phyloP scores from a whole-genome alignment of 1,140 invertebrate genomes.

The Epicauta chinensis region DNA sequence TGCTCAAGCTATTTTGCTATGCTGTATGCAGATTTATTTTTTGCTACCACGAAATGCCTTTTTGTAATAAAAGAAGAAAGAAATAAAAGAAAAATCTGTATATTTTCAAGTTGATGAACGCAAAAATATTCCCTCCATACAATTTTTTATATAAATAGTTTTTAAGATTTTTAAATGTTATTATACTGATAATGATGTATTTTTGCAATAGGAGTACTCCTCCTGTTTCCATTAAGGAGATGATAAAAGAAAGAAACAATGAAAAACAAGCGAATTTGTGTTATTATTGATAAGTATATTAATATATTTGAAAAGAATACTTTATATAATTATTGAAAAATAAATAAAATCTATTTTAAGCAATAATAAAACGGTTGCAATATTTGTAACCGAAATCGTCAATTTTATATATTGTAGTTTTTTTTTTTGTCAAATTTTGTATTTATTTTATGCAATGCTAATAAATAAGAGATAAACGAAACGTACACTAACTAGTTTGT shows the following conservation, averaged over 20 bases:
- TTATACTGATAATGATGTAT: slow-evolving; percentile 23
- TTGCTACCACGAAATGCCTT: slow-evolving; percentile 39
- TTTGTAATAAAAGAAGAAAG: slow-evolving; percentile 28
- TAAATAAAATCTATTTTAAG: not conserved
- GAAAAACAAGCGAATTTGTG: slow-evolving; percentile 36
- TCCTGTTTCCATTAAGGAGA: slow-evolving; percentile 11
- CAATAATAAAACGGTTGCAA: slow-evolving; percentile 27
- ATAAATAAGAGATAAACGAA: slow-evolving; percentile 27
- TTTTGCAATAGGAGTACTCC: slow-evolving; percentile 32
- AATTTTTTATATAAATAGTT: slow-evolving; percentile 31
- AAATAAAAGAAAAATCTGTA: slow-evolving; percentile 24
- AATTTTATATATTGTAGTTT: slow-evolving; percentile 32
- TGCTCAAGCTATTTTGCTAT: slow-evolving; percentile 34
- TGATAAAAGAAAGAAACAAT: no score
- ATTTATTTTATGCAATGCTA: slow-evolving; percentile 41
- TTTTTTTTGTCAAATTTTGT: slow-evolving; percentile 36
- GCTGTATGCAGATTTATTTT: slow-evolving; percentile 31
- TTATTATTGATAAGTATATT: slow-evolving; percentile 37
- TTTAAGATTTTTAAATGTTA: slow-evolving; percentile 9
- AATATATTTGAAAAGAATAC: slow-evolving; percentile 16
- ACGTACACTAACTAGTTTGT: no score
- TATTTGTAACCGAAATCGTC: slow-evolving; percentile 36
- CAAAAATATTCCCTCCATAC: slow-evolving; percentile 39
- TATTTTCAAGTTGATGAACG: slow-evolving; percentile 31
- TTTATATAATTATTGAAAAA: slow-evolving; percentile 2